These are phyloP conservation scores for Symphodus melops DNA, from an alignment of 2,113 vertebrate species.

Conservation along the genomic window DNA sequence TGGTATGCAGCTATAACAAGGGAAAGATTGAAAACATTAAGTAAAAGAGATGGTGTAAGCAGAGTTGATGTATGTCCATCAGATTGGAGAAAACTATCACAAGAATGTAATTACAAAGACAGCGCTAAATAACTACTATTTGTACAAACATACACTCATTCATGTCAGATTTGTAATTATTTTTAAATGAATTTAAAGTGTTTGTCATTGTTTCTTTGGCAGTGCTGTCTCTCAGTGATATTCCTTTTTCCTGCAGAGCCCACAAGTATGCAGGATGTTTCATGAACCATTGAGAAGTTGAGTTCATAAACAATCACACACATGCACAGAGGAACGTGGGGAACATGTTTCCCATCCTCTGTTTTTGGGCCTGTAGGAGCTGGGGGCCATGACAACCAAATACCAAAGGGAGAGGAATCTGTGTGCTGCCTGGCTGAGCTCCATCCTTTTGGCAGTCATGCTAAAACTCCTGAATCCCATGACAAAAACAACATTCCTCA, in stretches of 20 bases:
- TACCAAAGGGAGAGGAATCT: slow-evolving; percentile 71
- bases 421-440: slow-evolving; percentile 67
- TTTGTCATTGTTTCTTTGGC: neutral
- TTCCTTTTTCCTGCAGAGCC: slow-evolving; percentile 3
- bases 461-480: slow-evolving; percentile 77
- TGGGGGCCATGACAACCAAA: slow-evolving; percentile 72
- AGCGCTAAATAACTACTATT: neutral
- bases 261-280: slow-evolving; percentile 59
- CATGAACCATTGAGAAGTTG: slow-evolving; percentile 51
- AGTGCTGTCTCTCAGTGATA: slow-evolving; percentile 4
- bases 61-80: slow-evolving; percentile 2
- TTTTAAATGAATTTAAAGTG: neutral
- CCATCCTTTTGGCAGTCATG: slow-evolving; percentile 70
- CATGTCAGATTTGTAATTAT: neutral
- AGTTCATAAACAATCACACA: slow-evolving; percentile 54
- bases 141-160: neutral
- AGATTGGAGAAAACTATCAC: no score
- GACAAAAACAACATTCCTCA: slow-evolving; percentile 80
- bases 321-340: slow-evolving; percentile 32
- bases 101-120: neutral
- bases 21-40: slow-evolving; percentile 6
- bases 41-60: neutral
- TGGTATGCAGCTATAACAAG: slow-evolving; percentile 26
- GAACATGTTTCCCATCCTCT: slow-evolving; percentile 64
- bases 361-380: slow-evolving; percentile 77